Percentiles rank a stretch among this genome's conserved stretches.
phyloP scores from a whole-genome alignment of 2,113 vertebrate species.

The Syngnathus scovelli region DNA sequence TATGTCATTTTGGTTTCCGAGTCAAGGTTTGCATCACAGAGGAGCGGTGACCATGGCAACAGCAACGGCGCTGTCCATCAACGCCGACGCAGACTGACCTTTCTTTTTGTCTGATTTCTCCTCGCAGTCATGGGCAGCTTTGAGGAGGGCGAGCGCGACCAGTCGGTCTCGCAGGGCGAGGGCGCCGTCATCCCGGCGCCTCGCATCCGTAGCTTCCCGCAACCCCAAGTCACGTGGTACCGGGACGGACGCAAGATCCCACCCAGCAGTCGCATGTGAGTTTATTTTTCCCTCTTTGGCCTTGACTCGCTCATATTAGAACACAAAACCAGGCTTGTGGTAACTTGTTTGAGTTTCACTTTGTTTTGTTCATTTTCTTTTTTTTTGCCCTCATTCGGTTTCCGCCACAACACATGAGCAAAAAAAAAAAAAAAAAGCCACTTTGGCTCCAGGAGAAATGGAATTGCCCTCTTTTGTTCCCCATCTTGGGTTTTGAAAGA shows the following conservation, averaged over 20 bases:
- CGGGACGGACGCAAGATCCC: conserved; percentile 93
- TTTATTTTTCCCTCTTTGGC: not conserved
- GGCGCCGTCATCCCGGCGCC: conserved; percentile 83
- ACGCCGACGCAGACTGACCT: conserved; percentile 2
- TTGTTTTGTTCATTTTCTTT: conserved; percentile 1
- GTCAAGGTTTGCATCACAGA: not conserved
- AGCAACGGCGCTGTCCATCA: conserved; percentile 34
- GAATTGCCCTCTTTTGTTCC: not conserved
- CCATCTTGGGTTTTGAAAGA: conserved; percentile 3
- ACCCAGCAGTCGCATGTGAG: conserved; percentile 95
- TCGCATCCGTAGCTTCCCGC: conserved; percentile 89
- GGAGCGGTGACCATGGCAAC: conserved; percentile 54
- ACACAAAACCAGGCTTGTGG: too few relatives aligned
- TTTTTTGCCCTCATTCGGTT: not conserved
- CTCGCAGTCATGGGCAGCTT: conserved; percentile 90
- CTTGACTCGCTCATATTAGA: not conserved
- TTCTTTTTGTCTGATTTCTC: not conserved
- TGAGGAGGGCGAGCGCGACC: conserved; percentile 79
- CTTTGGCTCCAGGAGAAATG: conserved; percentile 20
- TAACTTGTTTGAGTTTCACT: conserved; percentile 1
- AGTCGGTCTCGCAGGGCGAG: conserved; percentile 87
- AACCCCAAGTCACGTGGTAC: conserved; percentile 96
- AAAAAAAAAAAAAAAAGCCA: not conserved
- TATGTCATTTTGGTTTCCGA: not conserved
- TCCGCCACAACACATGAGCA: conserved; percentile 6